phyloP scores from a whole-genome alignment of 2,797 vertebrate genomes.

The Odontamblyopus lacepedii region DNA sequence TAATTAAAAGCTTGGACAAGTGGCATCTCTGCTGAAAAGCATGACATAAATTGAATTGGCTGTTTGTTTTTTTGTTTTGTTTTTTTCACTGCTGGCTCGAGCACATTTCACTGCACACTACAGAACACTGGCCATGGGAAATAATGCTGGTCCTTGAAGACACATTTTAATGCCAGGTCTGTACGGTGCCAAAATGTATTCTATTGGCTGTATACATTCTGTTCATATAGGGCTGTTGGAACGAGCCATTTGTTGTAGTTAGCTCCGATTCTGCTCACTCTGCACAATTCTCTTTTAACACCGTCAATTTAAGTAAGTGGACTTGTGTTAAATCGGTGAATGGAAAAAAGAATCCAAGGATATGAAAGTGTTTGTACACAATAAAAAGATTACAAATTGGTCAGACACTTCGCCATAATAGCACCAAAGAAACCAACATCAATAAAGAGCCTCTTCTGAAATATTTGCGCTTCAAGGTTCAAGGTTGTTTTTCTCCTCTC shows the following conservation, averaged over 20 bases:
- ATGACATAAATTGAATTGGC: slow-evolving; percentile 1
- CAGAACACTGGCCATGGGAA: not conserved
- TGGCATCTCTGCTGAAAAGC: not conserved
- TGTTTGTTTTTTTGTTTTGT: not conserved
- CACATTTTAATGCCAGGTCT: not conserved
- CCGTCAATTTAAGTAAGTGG: slow-evolving; percentile 37
- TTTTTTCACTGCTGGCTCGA: not conserved
- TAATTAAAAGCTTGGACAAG: slow-evolving; percentile 11
- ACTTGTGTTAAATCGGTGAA: slow-evolving; percentile 59
- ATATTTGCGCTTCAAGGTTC: slow-evolving; percentile 12
- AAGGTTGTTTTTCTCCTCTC: slow-evolving; percentile 14
- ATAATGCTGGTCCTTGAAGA: not conserved
- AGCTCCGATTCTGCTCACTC: slow-evolving; percentile 29
- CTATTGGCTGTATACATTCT: not conserved
- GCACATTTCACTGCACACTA: not conserved
- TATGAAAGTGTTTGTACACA: slow-evolving; percentile 38
- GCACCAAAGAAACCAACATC: slow-evolving; percentile 20
- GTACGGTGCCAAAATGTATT: not conserved
- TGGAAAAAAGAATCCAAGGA: slow-evolving; percentile 42
- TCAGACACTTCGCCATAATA: slow-evolving; percentile 30
- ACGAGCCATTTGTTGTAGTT: slow-evolving; percentile 18
- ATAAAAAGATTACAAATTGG: slow-evolving; percentile 57
- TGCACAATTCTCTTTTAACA: slow-evolving; percentile 28
- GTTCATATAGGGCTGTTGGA: not conserved
- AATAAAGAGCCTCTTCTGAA: slow-evolving; percentile 26